phyloP scores from a whole-genome alignment of 2,888 invertebrate genomes.

The Gastracanthus pulcherrimus region DNA sequence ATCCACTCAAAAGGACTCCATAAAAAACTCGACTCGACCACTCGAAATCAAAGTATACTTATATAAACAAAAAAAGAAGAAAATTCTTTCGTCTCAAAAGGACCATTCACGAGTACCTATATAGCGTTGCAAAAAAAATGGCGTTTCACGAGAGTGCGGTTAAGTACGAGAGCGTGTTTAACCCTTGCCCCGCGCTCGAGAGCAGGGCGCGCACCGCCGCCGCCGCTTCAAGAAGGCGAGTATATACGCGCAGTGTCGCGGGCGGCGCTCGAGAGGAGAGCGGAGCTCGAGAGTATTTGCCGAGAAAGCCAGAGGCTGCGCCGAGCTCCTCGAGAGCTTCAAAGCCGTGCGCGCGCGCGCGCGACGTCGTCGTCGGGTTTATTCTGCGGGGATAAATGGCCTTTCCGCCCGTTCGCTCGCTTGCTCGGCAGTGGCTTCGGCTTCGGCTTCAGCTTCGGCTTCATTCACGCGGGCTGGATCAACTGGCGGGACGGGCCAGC shows the following conservation, averaged over 20 bases:
- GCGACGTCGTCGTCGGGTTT: no score
- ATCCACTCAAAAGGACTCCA: no score
- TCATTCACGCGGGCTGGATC: not conserved
- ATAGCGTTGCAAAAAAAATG: not conserved
- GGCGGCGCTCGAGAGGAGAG: not conserved
- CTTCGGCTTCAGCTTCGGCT: no score
- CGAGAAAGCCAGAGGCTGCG: conserved; percentile 28
- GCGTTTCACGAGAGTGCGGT: not conserved
- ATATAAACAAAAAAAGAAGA: no score
- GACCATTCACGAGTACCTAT: no score
- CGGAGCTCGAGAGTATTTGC: conserved; percentile 43
- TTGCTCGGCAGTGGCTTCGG: not conserved
- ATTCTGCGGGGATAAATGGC: conserved; percentile 26
- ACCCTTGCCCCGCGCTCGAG: not conserved
- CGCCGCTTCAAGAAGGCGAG: conserved; percentile 4
- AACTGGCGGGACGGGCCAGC: not conserved
- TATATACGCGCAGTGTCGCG: conserved; percentile 3
- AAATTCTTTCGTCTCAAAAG: no score
- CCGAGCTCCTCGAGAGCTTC: conserved; percentile 7
- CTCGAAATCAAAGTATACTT: no score
- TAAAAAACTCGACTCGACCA: no score
- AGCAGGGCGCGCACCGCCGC: not conserved
- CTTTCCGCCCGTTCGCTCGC: not conserved
- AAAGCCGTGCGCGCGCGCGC: conserved; percentile 23
- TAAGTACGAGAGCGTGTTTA: not conserved